Evolutionary conservation across 2,113 vertebrate genomes (phyloP).

Genomic region (Rutilus rutilus): DNA sequence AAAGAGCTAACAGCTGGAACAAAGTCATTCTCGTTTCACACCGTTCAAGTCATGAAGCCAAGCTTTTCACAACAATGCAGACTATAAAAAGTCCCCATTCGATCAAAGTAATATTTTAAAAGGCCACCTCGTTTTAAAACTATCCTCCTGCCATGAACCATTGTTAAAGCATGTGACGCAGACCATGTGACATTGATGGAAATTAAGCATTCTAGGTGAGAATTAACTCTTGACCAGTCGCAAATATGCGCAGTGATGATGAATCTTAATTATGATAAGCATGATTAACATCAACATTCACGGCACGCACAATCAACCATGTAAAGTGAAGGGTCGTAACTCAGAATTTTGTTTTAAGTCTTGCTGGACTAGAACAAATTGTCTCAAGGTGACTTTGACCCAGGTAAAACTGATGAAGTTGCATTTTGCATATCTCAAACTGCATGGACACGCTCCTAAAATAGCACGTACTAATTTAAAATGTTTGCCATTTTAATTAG

Average conservation of each 20-base stretch:
- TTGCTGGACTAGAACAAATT: constrained; percentile 27
- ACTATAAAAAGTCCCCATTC: constrained; percentile 22
- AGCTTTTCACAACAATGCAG: constrained; percentile 3
- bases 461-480: constrained; percentile 32
- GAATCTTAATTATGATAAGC: constrained; percentile 18
- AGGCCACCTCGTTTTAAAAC: not conserved
- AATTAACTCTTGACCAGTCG: constrained; percentile 1
- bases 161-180: not conserved
- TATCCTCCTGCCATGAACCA: constrained; percentile 5
- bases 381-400: constrained; percentile 23
- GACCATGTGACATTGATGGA: not conserved
- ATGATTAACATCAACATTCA: not conserved
- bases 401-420: constrained; percentile 38
- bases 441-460: constrained; percentile 15
- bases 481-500: constrained; percentile 47
- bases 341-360: constrained; percentile 32
- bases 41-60: not conserved
- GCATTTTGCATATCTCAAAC: constrained; percentile 26
- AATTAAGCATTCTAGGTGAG: not conserved
- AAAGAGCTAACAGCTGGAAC: not conserved
- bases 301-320: not conserved
- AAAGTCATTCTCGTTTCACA: constrained; percentile 25
- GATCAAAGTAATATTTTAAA: constrained; percentile 19
- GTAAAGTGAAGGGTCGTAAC: constrained; percentile 34
- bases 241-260: constrained; percentile 7